A percentile compares a stretch with the other conserved stretches of the same genome.
Evolutionary conservation across 2,113 vertebrate species (phyloP).

Genomic region (Vulpes ferrilata): DNA sequence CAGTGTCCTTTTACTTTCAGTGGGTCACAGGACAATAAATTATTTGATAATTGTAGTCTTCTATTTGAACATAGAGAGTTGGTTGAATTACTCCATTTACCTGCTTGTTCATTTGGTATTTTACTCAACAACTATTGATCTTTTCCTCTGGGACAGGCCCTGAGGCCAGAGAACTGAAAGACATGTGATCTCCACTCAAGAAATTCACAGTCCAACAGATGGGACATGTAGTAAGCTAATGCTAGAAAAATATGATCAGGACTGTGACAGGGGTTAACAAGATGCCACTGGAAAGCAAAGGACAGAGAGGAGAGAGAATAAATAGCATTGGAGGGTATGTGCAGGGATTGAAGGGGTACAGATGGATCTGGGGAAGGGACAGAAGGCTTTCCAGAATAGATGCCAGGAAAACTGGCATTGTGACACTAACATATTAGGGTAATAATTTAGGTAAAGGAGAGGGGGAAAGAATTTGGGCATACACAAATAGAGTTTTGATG

Average conservation of each 20-base stretch:
- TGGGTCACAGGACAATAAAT: background rate
- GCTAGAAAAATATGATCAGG: background rate
- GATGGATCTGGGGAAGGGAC: background rate
- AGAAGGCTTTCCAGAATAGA: slow-evolving; percentile 4
- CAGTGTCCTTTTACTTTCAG: background rate
- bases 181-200: background rate
- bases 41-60: background rate
- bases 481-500: background rate
- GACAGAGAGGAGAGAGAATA: background rate
- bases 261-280: background rate
- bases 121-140: background rate
- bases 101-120: background rate
- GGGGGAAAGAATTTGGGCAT: background rate
- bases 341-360: background rate
- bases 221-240: background rate
- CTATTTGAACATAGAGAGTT: background rate
- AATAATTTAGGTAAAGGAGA: background rate
- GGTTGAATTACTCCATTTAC: background rate
- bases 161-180: background rate
- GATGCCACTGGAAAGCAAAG: background rate
- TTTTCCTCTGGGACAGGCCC: background rate
- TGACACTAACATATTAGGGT: background rate
- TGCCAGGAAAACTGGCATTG: background rate
- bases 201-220: background rate
- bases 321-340: background rate